Percentiles rank a stretch among this genome's conserved stretches.
Conservation (phyloP, 2,797 vertebrate species). For the Aldrovandia affinis region DNA sequence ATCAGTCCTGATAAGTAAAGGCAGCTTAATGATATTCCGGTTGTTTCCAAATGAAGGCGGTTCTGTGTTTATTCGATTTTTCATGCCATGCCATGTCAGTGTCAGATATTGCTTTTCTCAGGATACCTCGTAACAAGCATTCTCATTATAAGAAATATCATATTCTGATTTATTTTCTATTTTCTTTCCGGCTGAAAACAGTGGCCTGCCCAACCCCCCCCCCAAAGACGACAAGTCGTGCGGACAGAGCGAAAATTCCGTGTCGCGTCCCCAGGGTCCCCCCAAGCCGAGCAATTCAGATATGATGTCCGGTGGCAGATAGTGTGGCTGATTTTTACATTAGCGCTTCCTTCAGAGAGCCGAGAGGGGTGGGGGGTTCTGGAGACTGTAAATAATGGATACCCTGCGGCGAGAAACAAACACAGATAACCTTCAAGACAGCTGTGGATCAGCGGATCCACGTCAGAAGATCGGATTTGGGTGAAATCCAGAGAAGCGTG, state of each 20-base stretch:
- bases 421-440: conserved; percentile 79
- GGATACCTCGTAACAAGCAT: conserved; percentile 42
- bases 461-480: conserved; percentile 80
- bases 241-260: conserved; percentile 66
- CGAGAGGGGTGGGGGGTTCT: conserved; percentile 50
- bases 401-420: conserved; percentile 74
- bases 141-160: conserved; percentile 41
- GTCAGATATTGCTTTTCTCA: conserved; percentile 19
- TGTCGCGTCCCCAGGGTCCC: not conserved
- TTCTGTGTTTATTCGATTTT: too few relatives aligned
- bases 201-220: not conserved
- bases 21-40: not conserved
- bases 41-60: not conserved
- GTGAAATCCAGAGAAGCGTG: conserved; percentile 75
- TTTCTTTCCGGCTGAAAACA: conserved; percentile 37
- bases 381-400: conserved; percentile 78
- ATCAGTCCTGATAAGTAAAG: not conserved
- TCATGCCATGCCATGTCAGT: not conserved
- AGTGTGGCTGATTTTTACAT: conserved; percentile 73
- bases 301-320: conserved; percentile 73
- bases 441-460: conserved; percentile 74
- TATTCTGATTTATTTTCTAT: conserved; percentile 52
- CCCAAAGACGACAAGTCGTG: not conserved
- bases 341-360: conserved; percentile 67
- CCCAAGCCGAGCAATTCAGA: conserved; percentile 58